phyloP scores from a whole-genome alignment of 2,888 invertebrate species.

The Sabatieria punctata region DNA sequence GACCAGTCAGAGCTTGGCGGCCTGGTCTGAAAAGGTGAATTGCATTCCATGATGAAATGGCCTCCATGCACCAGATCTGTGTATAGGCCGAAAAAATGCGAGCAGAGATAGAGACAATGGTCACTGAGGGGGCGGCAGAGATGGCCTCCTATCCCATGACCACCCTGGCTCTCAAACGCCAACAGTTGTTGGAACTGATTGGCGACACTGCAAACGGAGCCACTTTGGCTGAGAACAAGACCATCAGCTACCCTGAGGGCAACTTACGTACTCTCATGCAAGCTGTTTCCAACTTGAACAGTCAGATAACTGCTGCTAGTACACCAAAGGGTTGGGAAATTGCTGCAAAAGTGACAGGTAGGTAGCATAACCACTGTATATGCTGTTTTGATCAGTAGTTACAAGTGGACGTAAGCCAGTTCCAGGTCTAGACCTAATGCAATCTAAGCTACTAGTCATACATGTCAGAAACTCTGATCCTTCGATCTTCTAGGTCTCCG shows the following conservation, averaged over 20 bases:
- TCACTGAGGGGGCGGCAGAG: no score
- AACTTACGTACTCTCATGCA: not conserved
- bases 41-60: no score
- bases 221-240: not conserved
- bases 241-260: conserved; percentile 3
- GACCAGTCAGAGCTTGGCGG: not conserved
- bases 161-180: not conserved
- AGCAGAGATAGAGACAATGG: not conserved
- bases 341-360: no score
- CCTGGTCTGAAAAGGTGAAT: not conserved
- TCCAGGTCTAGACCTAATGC: no score
- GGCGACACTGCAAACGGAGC: not conserved
- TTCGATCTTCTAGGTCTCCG: not conserved
- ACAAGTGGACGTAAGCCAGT: no score
- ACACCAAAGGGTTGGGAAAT: conserved; percentile 2
- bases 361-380: no score
- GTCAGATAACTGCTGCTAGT: not conserved
- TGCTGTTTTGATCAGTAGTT: no score
- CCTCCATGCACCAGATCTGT: not conserved
- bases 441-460: no score
- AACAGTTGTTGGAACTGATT: not conserved
- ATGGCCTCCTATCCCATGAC: no score
- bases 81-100: not conserved
- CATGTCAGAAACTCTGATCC: no score
- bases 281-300: not conserved